These are phyloP conservation scores for Monarcha castaneiventris DNA, from an alignment of 2,113 vertebrate species.

Conservation along the genomic window DNA sequence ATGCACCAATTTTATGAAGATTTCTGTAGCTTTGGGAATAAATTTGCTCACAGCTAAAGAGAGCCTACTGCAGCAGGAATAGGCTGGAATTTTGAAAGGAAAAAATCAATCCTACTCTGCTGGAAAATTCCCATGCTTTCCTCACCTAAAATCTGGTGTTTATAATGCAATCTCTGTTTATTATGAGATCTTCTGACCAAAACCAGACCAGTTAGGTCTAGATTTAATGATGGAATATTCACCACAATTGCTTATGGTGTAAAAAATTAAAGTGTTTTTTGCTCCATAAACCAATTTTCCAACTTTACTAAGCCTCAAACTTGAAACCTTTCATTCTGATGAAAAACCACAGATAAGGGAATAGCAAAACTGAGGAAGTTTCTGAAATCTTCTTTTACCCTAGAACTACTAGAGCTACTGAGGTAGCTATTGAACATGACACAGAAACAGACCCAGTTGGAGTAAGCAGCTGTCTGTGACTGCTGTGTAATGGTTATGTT, in stretches of 20 bases:
- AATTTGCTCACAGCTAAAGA: background rate
- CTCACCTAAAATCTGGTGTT: background rate
- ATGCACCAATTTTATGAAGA: background rate
- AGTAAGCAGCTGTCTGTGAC: background rate
- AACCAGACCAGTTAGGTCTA: background rate
- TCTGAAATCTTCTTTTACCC: background rate
- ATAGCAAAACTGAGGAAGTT: background rate
- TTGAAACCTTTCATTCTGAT: background rate
- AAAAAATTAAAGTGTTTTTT: background rate
- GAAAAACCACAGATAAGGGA: background rate
- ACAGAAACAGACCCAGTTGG: background rate
- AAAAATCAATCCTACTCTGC: background rate
- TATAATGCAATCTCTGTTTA: background rate
- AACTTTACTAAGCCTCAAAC: background rate
- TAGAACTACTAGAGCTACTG: background rate
- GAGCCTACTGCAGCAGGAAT: background rate
- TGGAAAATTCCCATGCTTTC: background rate
- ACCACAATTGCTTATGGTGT: accelerated
- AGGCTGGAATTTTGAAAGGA: background rate
- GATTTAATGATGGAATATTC: background rate
- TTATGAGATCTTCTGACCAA: background rate
- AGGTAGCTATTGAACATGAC: background rate
- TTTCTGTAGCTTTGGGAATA: background rate
- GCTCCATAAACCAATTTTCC: background rate
- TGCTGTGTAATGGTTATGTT: background rate